Conservation (phyloP, 2,888 invertebrate species). For the Neoascia interrupta region DNA sequence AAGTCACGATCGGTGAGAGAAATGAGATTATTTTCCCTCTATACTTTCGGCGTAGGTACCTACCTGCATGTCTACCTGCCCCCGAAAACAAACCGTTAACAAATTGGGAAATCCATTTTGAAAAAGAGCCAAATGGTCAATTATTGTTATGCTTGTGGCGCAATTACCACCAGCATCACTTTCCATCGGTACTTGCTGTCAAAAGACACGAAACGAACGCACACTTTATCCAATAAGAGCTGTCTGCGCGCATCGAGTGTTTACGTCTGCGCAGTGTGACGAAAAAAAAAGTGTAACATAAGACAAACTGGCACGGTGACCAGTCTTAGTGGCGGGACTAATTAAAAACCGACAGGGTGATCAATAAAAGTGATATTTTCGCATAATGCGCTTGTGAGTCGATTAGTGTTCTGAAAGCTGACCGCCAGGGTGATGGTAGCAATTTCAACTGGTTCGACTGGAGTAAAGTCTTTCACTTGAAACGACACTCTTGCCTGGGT, state of each 20-base stretch:
- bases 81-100: conserved; percentile 33
- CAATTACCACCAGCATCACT: conserved; percentile 61
- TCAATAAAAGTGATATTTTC: conserved; percentile 65
- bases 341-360: conserved; percentile 48
- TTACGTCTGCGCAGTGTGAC: conserved; percentile 32
- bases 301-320: conserved; percentile 23
- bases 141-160: conserved; percentile 64
- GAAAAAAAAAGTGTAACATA: too few species aligned
- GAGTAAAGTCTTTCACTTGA: conserved; percentile 38
- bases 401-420: conserved; percentile 1
- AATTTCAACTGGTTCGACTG: conserved; percentile 58
- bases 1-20: conserved; percentile 54
- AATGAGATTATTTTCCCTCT: conserved; percentile 46
- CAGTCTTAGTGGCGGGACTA: conserved; percentile 46
- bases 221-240: conserved; percentile 28
- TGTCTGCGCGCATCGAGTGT: conserved; percentile 39
- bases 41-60: too few species aligned
- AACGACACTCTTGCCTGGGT: conserved; percentile 12
- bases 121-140: conserved; percentile 55
- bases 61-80: background rate
- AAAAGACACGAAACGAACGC: conserved; percentile 32
- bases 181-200: conserved; percentile 57
- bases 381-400: conserved; percentile 49
- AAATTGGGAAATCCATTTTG: conserved; percentile 35
- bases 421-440: conserved; percentile 26